Percentiles rank a stretch among this genome's conserved stretches.
Conservation (phyloP, 2,797 vertebrate genomes). For the Acanthopagrus latus region DNA sequence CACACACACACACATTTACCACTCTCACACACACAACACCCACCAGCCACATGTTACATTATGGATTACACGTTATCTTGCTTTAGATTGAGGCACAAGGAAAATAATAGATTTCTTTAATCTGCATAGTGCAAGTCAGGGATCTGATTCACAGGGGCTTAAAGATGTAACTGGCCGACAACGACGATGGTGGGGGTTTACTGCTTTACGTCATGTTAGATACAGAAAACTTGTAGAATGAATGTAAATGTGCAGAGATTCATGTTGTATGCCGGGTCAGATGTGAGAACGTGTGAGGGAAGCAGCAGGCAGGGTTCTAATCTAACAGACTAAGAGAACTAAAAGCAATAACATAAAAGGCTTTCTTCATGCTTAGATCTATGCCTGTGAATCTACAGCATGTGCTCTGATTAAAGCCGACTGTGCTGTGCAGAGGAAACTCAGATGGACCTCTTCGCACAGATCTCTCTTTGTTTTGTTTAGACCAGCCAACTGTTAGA, state of each 20-base stretch:
- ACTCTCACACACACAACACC: not conserved
- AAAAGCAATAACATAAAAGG: slow-evolving; percentile 43
- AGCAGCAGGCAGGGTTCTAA: slow-evolving; percentile 1
- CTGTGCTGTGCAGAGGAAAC: slow-evolving; percentile 19
- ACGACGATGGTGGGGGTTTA: not conserved
- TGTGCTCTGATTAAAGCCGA: slow-evolving; percentile 43
- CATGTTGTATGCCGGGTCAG: slow-evolving; percentile 6
- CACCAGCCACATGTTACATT: slow-evolving; percentile 38
- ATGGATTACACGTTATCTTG: slow-evolving; percentile 56
- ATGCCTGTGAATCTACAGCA: not conserved
- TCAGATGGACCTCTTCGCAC: slow-evolving; percentile 5
- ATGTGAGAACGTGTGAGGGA: not conserved
- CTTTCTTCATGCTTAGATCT: slow-evolving; percentile 24
- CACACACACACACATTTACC: slow-evolving; percentile 1
- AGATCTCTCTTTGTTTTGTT: slow-evolving; percentile 8
- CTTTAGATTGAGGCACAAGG: slow-evolving; percentile 22
- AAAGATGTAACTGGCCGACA: slow-evolving; percentile 33
- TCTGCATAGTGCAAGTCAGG: slow-evolving; percentile 36
- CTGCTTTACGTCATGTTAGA: slow-evolving; percentile 12
- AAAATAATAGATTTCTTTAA: slow-evolving; percentile 50
- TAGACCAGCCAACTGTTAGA: not conserved
- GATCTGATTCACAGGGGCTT: slow-evolving; percentile 33
- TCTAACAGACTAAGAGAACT: slow-evolving; percentile 28
- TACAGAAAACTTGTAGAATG: slow-evolving; percentile 13
- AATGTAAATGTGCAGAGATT: slow-evolving; percentile 4